These are phyloP conservation scores for Micromesistius poutassou DNA, from an alignment of 2,797 vertebrate species.

Conservation along the genomic window DNA sequence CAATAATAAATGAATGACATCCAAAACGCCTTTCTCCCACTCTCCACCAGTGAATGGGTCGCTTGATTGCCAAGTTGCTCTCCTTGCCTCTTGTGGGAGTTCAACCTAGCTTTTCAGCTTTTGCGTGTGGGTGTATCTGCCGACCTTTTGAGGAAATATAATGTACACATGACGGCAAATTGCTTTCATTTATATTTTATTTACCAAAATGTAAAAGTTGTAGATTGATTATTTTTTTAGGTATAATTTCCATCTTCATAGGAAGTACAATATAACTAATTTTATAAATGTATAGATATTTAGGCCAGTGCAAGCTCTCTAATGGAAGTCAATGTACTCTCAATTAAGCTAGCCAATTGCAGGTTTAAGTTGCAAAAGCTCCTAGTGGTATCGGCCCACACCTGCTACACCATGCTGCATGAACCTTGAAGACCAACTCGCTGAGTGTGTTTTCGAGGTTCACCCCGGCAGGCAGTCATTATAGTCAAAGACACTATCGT, in stretches of 20 bases:
- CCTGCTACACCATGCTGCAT: neutral
- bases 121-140: neutral
- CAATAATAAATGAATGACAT: constrained; percentile 8
- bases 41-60: neutral
- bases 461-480: neutral
- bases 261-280: neutral
- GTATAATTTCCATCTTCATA: neutral
- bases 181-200: neutral
- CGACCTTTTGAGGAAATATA: neutral
- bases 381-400: neutral
- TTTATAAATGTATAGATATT: neutral
- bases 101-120: constrained; percentile 1
- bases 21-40: constrained; percentile 3
- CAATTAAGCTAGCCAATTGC: neutral
- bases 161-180: neutral
- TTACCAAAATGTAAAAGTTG: neutral
- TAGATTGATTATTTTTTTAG: neutral
- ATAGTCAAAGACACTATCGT: neutral
- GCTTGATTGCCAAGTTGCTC: neutral
- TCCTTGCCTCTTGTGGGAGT: neutral
- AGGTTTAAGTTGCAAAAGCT: neutral
- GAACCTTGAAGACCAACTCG: constrained; percentile 1
- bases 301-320: neutral
- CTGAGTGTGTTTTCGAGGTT: constrained; percentile 2
- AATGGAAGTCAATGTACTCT: neutral